phyloP scores from a whole-genome alignment of 1,140 invertebrate species.

The Pseudomyrmex flavicornis region DNA sequence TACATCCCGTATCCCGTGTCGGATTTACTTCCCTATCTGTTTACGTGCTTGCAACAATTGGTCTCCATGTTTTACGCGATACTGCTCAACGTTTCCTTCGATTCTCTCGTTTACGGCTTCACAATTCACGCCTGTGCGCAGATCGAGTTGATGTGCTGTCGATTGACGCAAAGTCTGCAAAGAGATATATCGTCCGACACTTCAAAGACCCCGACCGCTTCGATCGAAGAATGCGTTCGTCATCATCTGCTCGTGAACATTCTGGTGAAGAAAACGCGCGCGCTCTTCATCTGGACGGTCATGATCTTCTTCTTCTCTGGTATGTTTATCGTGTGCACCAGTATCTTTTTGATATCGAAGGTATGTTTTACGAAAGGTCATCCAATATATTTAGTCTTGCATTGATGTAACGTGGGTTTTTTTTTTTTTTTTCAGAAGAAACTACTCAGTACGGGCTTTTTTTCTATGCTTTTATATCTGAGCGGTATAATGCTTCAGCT shows the following conservation, averaged over 20 bases:
- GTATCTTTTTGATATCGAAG: slow-evolving; percentile 51
- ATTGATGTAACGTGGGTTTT: not conserved
- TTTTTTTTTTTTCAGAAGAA: slow-evolving; percentile 32
- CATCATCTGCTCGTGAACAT: slow-evolving; percentile 43
- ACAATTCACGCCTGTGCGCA: slow-evolving; percentile 35
- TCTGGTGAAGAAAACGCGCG: slow-evolving; percentile 5
- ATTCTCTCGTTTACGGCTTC: slow-evolving; percentile 41
- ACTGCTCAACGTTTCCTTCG: slow-evolving; percentile 37
- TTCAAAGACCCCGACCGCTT: not conserved
- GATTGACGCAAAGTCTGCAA: slow-evolving; percentile 10
- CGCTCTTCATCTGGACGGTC: slow-evolving; percentile 38
- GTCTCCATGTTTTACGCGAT: slow-evolving; percentile 7
- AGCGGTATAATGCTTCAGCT: slow-evolving; percentile 46
- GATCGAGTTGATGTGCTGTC: slow-evolving; percentile 12
- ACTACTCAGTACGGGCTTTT: slow-evolving; percentile 33
- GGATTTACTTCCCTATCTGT: not conserved
- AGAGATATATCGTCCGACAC: not conserved
- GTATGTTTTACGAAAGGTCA: not conserved
- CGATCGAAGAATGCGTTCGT: slow-evolving; percentile 24
- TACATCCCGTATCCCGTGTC: not conserved
- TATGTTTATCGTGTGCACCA: slow-evolving; percentile 46
- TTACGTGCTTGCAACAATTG: slow-evolving; percentile 14
- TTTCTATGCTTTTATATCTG: slow-evolving; percentile 33
- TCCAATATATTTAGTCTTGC: not conserved
- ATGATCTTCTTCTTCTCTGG: slow-evolving; percentile 42